Evolutionary conservation across 2,888 invertebrate genomes (phyloP), one percentile per base, ranked within the genome.

Genomic region (Drosophila anceps): DNA sequence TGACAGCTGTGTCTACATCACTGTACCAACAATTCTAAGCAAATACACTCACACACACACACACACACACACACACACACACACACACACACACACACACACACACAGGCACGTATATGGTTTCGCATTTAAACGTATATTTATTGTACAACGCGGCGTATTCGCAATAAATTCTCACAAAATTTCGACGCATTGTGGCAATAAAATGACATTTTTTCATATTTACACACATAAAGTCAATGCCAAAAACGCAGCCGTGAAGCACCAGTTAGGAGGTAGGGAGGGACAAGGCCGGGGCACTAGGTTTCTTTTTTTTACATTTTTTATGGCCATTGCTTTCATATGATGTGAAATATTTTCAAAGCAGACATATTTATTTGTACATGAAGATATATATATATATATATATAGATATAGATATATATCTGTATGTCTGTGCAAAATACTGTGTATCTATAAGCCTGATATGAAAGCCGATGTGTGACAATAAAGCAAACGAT

Each of bases 141-240:
- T 86, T 86, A 84, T 86, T 86, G 82, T 86, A 74, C 75, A 74
- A 71, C 69, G 82, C 73, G 74, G 79, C 84, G 84, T 78, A 86
- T 86, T 81, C 88, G 81, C 82, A 79, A 86, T 86, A 84, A 86
- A 86, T 86, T 86, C 69, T 66, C 84, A 84, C 84, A 72, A 82
- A 84, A 88, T 88, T 88, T 86, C 88, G 69, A 88, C 84, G 82
- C 84, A 77, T 81, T 86, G 82, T 84, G 82, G 82, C 86, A 86
- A 86, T 84, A 84, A 86, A 88, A 84, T 84, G 84, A 73, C 64
- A 84, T 84, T 86, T 84, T 86, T 86, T 88, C 87, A 88, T 86
- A 86, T 86, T 88, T 88, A 82, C 86, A 86, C 86, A 86, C 86
- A 88, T 86, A 77, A 88, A 86, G 86, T 83, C 80, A 82, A 74